A percentile compares a stretch with the other conserved stretches of the same genome.
Evolutionary conservation across 2,113 vertebrate species (phyloP).

Genomic region (Pomatostomus ruficeps): DNA sequence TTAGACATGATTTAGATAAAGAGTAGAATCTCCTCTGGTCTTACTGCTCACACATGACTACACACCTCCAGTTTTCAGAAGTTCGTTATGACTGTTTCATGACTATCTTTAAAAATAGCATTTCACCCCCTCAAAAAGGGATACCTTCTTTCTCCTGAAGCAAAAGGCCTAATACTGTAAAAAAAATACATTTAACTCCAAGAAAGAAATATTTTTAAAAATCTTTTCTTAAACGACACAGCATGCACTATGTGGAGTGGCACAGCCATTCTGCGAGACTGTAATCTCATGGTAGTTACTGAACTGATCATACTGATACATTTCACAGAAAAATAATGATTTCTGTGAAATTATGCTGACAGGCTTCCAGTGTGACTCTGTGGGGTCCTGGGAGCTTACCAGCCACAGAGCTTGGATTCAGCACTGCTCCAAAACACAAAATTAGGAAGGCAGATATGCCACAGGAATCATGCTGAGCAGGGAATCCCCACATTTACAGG

Average conservation of each 20-base stretch:
- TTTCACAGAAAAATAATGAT: not conserved
- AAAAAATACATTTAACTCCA: not conserved
- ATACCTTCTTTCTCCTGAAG: not conserved
- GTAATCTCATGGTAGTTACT: not conserved
- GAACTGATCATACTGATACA: not conserved
- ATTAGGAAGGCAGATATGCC: not conserved
- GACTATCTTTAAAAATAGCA: not conserved
- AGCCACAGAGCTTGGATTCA: not conserved
- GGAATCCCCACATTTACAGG: not conserved
- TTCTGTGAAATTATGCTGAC: not conserved
- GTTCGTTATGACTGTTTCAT: not conserved
- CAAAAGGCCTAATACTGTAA: not conserved
- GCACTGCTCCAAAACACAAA: not conserved
- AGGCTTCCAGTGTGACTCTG: not conserved
- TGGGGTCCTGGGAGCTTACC: not conserved
- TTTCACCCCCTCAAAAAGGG: fast-evolving
- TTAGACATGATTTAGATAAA: not conserved
- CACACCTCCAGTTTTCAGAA: not conserved
- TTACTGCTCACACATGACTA: not conserved
- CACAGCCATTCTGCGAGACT: not conserved
- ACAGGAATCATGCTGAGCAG: not conserved
- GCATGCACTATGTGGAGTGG: fast-evolving
- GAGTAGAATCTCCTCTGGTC: not conserved
- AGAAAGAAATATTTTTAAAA: not conserved
- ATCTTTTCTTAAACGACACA: not conserved